Evolutionary conservation across 92 coral and sea anemone species (phyloP), one percentile per base, ranked within the genome.

Genomic region (Siderastrea siderea): DNA sequence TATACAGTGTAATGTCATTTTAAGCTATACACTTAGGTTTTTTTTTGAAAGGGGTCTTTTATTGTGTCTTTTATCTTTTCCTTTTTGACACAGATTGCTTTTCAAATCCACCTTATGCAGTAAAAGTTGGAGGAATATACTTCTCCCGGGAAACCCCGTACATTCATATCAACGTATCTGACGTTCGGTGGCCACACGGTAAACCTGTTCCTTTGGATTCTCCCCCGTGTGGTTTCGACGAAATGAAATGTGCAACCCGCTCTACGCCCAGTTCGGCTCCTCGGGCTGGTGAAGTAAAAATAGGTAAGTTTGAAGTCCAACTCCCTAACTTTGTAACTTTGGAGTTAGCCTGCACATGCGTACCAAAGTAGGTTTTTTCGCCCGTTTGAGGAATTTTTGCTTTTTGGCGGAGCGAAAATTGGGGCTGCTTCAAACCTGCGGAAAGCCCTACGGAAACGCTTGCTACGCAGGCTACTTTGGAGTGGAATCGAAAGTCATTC

Each of bases 201-300:
- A 47, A 79, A 51, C 6, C 62, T 3, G 89, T 85, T 0, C 91
- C 79, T 3, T 55, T 74, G 10, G 92, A 83, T 66, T 69, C 68
- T 13, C 95, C 96, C 8, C 52, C 59, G 75, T 93, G 98, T 66
- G 86, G 84, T 43, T 77, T 91, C 54, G 82, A 87, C 51, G 92
- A 84, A 10, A 60, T 64, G 57, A 48, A 26, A 61, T 95, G 98
- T 58, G 11, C 46, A 13, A 68, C 79, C 66, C 77, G 87, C 83
- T 19, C 78, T 7, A 9, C 83, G 63, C 3, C 44, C 3, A 9
- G 1, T 0, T 47, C 57, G 9, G 10, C 78, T 1, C 0, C 60
- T 4, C 6, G 47, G 1, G 1, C 4, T 15, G 14, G 11, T n/a
- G 55, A 3, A 0, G 44, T 4, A 19, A 17, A 3, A 53, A 17